A percentile compares a stretch with the other conserved stretches of the same genome.
These are phyloP conservation scores for Drosophila incognita DNA, from an alignment of 2,888 invertebrate species.

Conservation along the genomic window DNA sequence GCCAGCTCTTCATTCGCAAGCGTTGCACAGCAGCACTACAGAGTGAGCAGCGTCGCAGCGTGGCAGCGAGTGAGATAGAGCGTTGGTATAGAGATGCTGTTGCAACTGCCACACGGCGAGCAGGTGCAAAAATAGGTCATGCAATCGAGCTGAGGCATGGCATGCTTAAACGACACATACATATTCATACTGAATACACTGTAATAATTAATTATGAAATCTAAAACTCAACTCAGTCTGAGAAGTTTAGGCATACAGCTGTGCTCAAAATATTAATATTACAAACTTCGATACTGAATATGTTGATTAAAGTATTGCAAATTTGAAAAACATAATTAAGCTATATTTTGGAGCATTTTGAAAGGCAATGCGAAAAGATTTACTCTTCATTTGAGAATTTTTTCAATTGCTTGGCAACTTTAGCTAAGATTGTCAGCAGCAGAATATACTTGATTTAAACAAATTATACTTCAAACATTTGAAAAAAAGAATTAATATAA, in stretches of 20 bases:
- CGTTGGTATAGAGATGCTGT: neutral
- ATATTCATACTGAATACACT: neutral
- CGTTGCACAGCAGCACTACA: constrained; percentile 23
- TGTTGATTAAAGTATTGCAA: neutral
- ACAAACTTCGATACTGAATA: neutral
- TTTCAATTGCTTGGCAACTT: neutral
- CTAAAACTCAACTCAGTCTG: neutral
- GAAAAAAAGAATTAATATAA: neutral
- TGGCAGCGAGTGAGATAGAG: neutral
- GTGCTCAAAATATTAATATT: neutral
- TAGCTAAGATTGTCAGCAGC: neutral
- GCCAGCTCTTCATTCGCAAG: constrained; percentile 68
- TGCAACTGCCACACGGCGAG: constrained; percentile 53
- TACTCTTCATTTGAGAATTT: neutral
- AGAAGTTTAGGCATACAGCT: neutral
- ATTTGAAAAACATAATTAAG: neutral
- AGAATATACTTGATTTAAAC: neutral
- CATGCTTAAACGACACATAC: fast-evolving
- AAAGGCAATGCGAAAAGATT: fast-evolving
- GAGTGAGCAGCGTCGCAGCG: neutral
- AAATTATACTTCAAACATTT: neutral
- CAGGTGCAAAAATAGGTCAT: constrained; percentile 54
- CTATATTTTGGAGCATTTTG: neutral
- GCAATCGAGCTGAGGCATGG: neutral
- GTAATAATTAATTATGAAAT: neutral